Evolutionary conservation across 1,140 invertebrate species (phyloP), one percentile per base, ranked within the genome.

Genomic region (Globodera rostochiensis): DNA sequence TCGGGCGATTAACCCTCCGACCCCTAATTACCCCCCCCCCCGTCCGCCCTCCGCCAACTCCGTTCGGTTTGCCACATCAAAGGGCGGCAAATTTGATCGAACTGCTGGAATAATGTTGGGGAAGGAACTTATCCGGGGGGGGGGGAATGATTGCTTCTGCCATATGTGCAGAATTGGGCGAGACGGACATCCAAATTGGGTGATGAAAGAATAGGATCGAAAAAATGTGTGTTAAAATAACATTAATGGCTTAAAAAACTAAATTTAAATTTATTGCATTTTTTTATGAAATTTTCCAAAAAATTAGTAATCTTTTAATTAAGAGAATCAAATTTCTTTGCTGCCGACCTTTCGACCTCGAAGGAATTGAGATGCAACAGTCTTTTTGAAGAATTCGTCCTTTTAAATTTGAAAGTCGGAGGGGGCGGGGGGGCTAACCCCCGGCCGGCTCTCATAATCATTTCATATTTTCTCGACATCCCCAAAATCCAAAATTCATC

Each of bases 11-110:
- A 60, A 60, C 57, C 57, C 9, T 13, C 57, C 15, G 13, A 60
- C 13, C 57, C 57, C 57, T 60, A 60, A 60, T 60, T 71, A 71
- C n/a, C 11, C 19, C 69, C n/a, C 7, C 69, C 46, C 7, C 69
- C n/a, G n/a, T n/a, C 60, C 69, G 25, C 69, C 69, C 46, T n/a
- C n/a, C 60, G 13, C 60, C 60, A 15, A n/a, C 13, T 13, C 60
- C n/a, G 60, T 13, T 64, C 13, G 13, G n/a, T 64, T n/a, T 13
- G 60, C 60, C 13, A 13, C 13, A 71, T 71, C 69, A 71, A 71
- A 71, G 69, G 60, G 69, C 69, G 69, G 69, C 69, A 71, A 36
- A 71, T 21, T 64, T 71, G 15, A 36, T 71, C 69, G 69, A n/a
- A 60, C n/a, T n/a, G n/a, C 15, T 60, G 11, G 69, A 19, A 36